These are phyloP conservation scores for Hydractinia symbiolongicarpus DNA, from an alignment of 30 jellyfish, hydroid and myxozoan species.

Conservation along the genomic window DNA sequence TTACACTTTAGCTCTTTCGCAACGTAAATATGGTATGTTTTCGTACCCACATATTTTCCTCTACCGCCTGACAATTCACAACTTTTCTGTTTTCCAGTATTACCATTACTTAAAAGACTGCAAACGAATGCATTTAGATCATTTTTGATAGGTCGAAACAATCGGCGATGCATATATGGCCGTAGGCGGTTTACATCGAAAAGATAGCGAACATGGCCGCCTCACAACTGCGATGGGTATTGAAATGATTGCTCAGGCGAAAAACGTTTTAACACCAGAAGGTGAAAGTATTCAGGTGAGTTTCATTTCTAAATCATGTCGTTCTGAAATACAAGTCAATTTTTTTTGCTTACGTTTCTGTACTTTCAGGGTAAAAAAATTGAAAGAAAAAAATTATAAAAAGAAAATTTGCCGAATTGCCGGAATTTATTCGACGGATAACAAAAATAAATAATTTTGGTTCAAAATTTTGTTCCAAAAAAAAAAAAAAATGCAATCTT, in stretches of 20 bases:
- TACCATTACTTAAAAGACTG: background rate
- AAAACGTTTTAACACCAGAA: slow-evolving; percentile 15
- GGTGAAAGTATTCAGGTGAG: slow-evolving; percentile 21
- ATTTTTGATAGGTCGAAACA: slow-evolving; percentile 38
- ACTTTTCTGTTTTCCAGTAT: background rate
- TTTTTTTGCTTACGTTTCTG: no score
- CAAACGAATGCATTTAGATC: background rate
- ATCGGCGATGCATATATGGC: slow-evolving; percentile 53
- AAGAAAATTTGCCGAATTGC: no score
- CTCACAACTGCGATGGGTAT: slow-evolving; percentile 39
- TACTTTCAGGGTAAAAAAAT: no score
- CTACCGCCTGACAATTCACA: background rate
- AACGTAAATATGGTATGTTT: no score
- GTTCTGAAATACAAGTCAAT: no score
- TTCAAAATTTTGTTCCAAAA: no score
- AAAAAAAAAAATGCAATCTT: no score
- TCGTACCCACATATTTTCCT: no score
- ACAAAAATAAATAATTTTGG: no score
- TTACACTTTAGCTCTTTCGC: background rate
- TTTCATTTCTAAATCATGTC: background rate
- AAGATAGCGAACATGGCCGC: slow-evolving; percentile 41
- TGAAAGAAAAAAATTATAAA: no score
- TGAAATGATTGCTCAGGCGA: slow-evolving; percentile 37
- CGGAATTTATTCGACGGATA: no score
- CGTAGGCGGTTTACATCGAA: slow-evolving; percentile 41